phyloP scores from a whole-genome alignment of 2,888 invertebrate genomes.

The Leucophenga montana region DNA sequence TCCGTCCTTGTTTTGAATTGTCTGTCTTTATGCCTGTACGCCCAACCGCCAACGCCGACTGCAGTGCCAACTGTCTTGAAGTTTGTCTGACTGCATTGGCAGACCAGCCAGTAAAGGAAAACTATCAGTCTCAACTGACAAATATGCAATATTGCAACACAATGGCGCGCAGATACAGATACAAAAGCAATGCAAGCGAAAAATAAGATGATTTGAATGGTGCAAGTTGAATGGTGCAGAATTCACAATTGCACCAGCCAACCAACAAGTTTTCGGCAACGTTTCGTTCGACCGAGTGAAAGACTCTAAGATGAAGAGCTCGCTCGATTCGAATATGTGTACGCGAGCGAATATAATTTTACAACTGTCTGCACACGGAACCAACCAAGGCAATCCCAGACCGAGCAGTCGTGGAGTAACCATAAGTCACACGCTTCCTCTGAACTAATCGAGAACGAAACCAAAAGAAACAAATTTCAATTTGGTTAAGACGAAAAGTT shows the following conservation, averaged over 20 bases:
- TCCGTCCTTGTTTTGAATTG: constrained; percentile 19
- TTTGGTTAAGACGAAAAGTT: constrained; percentile 46
- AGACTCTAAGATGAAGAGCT: neutral
- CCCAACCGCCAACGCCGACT: neutral
- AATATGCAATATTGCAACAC: constrained; percentile 52
- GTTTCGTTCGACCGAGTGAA: too few species aligned
- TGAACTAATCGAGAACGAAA: constrained; percentile 40
- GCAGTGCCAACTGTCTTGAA: neutral
- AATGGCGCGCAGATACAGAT: constrained; percentile 17
- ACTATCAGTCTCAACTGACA: constrained; percentile 70
- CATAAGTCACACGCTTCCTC: constrained; percentile 65
- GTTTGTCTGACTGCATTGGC: constrained; percentile 14
- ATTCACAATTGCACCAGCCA: too few species aligned
- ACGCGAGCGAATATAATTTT: constrained; percentile 69
- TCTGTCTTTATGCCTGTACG: neutral
- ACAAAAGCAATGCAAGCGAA: neutral
- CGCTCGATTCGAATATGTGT: constrained; percentile 11
- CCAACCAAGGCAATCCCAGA: constrained; percentile 35
- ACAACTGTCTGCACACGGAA: constrained; percentile 70
- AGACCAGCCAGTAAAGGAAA: constrained; percentile 35
- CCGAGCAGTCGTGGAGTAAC: constrained; percentile 28
- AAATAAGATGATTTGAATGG: constrained; percentile 43
- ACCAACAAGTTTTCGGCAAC: too few species aligned
- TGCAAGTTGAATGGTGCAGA: too few species aligned
- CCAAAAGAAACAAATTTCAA: neutral